Evolutionary conservation across 2,797 vertebrate species (phyloP).

Genomic region (Gymnothorax reevesii): DNA sequence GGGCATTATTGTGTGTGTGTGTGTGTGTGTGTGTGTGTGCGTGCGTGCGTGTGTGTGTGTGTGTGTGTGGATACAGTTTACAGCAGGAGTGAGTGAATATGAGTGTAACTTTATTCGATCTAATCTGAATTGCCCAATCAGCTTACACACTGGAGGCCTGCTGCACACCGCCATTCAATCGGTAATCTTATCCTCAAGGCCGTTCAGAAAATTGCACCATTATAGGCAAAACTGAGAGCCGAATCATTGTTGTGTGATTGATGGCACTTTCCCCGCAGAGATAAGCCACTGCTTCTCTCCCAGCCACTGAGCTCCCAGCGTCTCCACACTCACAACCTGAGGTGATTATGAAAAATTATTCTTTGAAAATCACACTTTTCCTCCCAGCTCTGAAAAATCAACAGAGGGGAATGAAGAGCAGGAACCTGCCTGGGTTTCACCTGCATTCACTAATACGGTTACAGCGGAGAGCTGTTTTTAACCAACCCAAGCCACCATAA

Average conservation of each 20-base stretch:
- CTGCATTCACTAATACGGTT: not conserved
- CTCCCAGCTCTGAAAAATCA: not conserved
- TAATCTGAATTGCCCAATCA: slow-evolving; percentile 1
- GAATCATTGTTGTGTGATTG: not conserved
- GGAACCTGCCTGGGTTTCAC: not conserved
- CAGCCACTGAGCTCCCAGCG: not conserved
- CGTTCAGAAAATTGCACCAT: not conserved
- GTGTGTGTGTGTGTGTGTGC: not conserved
- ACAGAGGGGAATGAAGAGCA: not conserved
- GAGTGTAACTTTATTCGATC: not conserved
- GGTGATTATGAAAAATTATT: not conserved
- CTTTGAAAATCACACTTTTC: not conserved
- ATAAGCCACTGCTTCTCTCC: not conserved
- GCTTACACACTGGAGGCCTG: not conserved
- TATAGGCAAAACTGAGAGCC: not conserved
- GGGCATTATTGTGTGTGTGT: too few relatives aligned
- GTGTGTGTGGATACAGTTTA: not conserved
- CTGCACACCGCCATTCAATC: not conserved
- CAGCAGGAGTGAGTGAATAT: not conserved
- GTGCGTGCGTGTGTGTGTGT: not conserved
- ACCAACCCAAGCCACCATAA: not conserved
- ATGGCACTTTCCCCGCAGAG: not conserved
- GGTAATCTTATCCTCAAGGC: not conserved
- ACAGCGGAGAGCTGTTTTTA: not conserved
- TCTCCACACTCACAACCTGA: not conserved